Percentiles rank a stretch among this genome's conserved stretches.
Conservation (phyloP, 2,888 invertebrate genomes). For the Eilema depressum region DNA sequence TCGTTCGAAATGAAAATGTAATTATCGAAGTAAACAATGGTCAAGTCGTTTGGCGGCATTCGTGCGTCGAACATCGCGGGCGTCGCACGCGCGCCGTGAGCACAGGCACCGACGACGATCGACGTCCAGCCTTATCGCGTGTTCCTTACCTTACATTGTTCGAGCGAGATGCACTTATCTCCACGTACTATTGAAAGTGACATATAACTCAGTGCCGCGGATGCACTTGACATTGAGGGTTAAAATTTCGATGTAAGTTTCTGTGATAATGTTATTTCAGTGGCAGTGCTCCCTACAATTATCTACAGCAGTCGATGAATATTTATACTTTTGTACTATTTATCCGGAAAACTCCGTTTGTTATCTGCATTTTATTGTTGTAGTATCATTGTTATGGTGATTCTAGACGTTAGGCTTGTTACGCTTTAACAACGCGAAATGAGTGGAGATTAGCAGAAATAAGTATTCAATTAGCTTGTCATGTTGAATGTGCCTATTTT, state of each 20-base stretch:
- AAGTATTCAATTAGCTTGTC: constrained; percentile 71
- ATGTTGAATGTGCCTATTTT: constrained; percentile 61
- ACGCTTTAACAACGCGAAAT: constrained; percentile 68
- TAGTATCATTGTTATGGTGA: constrained; percentile 81
- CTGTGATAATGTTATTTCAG: constrained; percentile 63
- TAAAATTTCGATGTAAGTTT: constrained; percentile 55
- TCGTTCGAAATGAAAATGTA: constrained; percentile 83
- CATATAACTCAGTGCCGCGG: constrained; percentile 60
- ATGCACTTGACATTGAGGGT: constrained; percentile 75
- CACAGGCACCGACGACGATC: constrained; percentile 66
- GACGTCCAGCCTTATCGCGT: constrained; percentile 76
- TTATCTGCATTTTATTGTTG: constrained; percentile 77
- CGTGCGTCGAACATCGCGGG: constrained; percentile 78
- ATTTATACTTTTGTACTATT: constrained; percentile 70
- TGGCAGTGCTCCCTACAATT: constrained; percentile 66
- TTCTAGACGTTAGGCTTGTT: constrained; percentile 66
- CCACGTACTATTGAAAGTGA: constrained; percentile 58
- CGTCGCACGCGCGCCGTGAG: constrained; percentile 72
- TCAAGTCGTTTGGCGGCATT: constrained; percentile 75
- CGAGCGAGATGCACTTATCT: constrained; percentile 70
- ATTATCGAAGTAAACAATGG: constrained; percentile 85
- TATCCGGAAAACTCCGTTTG: constrained; percentile 69
- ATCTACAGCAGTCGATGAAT: constrained; percentile 68
- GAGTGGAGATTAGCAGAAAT: constrained; percentile 74
- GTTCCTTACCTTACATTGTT: constrained; percentile 63